phyloP scores from a whole-genome alignment of 2,797 vertebrate species.

The Thalassophryne amazonica region DNA sequence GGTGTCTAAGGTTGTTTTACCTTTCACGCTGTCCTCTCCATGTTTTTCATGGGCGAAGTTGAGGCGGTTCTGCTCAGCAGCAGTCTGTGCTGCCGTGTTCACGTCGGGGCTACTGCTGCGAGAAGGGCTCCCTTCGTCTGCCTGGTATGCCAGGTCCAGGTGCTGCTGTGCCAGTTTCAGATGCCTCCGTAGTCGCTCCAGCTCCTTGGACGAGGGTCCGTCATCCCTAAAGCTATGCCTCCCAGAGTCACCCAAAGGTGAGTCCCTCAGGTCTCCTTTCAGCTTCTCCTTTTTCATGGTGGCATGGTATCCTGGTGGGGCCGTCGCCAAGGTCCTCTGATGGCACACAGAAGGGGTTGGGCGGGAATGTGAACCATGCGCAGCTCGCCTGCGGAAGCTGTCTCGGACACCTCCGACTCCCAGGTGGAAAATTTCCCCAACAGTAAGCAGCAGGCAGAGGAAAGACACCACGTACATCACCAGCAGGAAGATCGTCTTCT shows the following conservation, averaged over 20 bases:
- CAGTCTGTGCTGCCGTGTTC: conserved; percentile 69
- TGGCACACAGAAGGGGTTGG: fast-evolving
- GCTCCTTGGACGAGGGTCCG: conserved; percentile 60
- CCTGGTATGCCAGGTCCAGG: conserved; percentile 84
- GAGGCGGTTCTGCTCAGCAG: conserved; percentile 87
- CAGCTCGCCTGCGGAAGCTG: conserved; percentile 58
- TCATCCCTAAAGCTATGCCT: conserved; percentile 71
- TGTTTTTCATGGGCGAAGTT: conserved; percentile 88
- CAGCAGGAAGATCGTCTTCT: conserved; percentile 89
- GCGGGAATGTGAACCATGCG: not conserved
- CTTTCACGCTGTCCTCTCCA: conserved; percentile 74
- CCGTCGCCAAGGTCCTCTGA: conserved; percentile 34
- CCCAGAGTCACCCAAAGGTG: conserved; percentile 61
- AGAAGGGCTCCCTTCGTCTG: conserved; percentile 70
- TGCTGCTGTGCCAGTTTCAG: conserved; percentile 87
- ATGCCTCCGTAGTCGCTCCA: conserved; percentile 82
- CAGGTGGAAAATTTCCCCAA: conserved; percentile 84
- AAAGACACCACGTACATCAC: conserved; percentile 87
- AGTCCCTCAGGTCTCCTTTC: conserved; percentile 71
- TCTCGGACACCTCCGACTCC: conserved; percentile 82
- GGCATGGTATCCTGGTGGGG: conserved; percentile 82
- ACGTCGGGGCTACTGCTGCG: conserved; percentile 85
- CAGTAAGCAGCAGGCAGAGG: conserved; percentile 84
- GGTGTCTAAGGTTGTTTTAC: conserved; percentile 46
- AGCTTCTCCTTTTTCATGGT: conserved; percentile 78